These are phyloP conservation scores for Malacoctenus gilli DNA, from an alignment of 2,797 vertebrate genomes.

Conservation along the genomic window DNA sequence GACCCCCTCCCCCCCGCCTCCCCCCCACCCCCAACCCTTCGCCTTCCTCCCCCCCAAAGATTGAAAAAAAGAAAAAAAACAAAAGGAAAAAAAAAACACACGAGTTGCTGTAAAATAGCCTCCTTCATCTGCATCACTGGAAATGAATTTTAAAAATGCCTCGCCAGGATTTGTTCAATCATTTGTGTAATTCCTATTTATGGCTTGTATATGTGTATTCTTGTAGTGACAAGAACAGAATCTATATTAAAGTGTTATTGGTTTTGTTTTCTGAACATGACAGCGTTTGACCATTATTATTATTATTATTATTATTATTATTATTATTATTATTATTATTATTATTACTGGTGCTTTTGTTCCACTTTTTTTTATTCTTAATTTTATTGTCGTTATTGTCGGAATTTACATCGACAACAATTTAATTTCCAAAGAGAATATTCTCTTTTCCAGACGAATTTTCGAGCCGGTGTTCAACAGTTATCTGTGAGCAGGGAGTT, in stretches of 20 bases:
- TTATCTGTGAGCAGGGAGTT: not conserved
- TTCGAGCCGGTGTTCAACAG: not conserved
- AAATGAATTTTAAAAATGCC: slow-evolving; percentile 81
- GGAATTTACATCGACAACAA: too few species aligned
- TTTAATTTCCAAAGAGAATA: too few species aligned
- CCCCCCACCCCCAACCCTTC: too few species aligned
- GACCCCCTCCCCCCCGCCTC: too few species aligned
- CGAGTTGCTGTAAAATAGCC: slow-evolving; percentile 80
- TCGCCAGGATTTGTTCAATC: slow-evolving; percentile 88
- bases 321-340: slow-evolving; percentile 24
- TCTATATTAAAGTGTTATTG: slow-evolving; percentile 98
- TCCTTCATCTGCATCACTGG: slow-evolving; percentile 73
- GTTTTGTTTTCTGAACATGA: slow-evolving; percentile 83
- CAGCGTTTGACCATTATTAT: slow-evolving; percentile 55
- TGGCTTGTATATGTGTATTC: slow-evolving; percentile 97
- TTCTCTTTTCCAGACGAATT: too few species aligned
- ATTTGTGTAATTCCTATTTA: slow-evolving; percentile 99
- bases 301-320: slow-evolving; percentile 40
- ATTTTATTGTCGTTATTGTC: too few species aligned
- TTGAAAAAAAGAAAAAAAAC: slow-evolving; percentile 80
- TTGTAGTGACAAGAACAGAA: slow-evolving; percentile 90
- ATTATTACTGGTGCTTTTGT: not conserved
- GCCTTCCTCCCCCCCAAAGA: too few species aligned
- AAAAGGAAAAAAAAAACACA: too few species aligned
- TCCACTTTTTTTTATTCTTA: too few species aligned